Evolutionary conservation across 2,797 vertebrate genomes (phyloP).

Genomic region (Austrolebias charrua): DNA sequence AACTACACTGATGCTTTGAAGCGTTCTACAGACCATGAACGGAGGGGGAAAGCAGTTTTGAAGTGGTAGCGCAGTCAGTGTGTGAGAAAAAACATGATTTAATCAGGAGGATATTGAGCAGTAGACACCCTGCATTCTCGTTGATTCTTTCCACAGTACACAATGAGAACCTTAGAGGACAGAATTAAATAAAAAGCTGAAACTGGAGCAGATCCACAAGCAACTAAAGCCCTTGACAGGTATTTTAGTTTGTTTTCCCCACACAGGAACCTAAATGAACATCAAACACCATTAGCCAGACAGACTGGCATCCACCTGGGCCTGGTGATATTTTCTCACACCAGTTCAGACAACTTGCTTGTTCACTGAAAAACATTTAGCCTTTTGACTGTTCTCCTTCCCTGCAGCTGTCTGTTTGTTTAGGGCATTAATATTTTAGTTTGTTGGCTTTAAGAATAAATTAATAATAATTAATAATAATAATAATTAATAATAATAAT

Average conservation of each 20-base stretch:
- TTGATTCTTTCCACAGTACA: conserved; percentile 1
- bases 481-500: too few relatives aligned
- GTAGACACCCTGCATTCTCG: conserved; percentile 1
- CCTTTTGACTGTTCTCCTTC: conserved; percentile 19
- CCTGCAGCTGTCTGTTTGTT: conserved; percentile 6
- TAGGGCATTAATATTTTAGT: not conserved
- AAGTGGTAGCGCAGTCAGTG: conserved; percentile 5
- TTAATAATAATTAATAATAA: too few relatives aligned
- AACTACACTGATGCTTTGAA: conserved; percentile 35
- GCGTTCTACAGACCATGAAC: conserved; percentile 21
- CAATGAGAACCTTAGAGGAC: not conserved
- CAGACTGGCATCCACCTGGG: conserved; percentile 36
- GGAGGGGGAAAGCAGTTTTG: conserved; percentile 27
- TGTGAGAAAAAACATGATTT: conserved; percentile 30
- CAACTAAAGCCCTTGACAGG: conserved; percentile 1
- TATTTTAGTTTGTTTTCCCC: conserved; percentile 10
- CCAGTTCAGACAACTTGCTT: conserved; percentile 19
- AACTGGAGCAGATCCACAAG: conserved; percentile 1
- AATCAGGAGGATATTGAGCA: not conserved
- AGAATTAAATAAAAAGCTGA: conserved; percentile 1
- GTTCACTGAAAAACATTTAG: conserved; percentile 39
- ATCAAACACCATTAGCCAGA: conserved; percentile 39
- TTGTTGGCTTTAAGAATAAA: not conserved
- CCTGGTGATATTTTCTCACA: conserved; percentile 46
- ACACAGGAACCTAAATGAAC: conserved; percentile 10